These are phyloP conservation scores for Synanthedon vespiformis DNA, from an alignment of 2,888 invertebrate genomes.

Conservation along the genomic window DNA sequence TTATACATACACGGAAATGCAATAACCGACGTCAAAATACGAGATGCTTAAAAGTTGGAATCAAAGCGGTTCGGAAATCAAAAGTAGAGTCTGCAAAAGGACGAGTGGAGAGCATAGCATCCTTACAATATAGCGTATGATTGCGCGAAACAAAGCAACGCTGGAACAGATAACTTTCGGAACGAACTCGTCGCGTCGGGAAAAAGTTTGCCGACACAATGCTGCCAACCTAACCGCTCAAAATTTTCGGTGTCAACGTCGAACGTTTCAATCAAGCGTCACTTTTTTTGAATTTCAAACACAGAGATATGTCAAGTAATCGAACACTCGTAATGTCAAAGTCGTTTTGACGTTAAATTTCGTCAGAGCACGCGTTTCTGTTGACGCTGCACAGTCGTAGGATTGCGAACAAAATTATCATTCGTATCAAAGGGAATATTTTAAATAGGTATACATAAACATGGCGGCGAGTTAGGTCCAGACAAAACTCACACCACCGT, in stretches of 20 bases:
- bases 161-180: conserved; percentile 38
- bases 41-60: conserved; percentile 62
- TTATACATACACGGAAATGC: conserved; percentile 56
- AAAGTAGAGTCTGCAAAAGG: conserved; percentile 56
- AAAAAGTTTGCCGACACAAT: conserved; percentile 57
- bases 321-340: background rate
- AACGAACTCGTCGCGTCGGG: conserved; percentile 33
- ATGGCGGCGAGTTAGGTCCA: conserved; percentile 42
- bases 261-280: conserved; percentile 4
- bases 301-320: no score
- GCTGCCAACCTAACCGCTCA: conserved; percentile 11
- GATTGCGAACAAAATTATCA: conserved; percentile 62
- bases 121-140: conserved; percentile 64
- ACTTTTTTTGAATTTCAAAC: no score
- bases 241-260: conserved; percentile 4
- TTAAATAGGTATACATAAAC: conserved; percentile 63
- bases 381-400: conserved; percentile 35
- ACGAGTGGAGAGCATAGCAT: conserved; percentile 43
- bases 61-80: conserved; percentile 64
- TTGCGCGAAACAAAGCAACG: conserved; percentile 56
- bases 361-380: conserved; percentile 21
- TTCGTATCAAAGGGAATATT: conserved; percentile 70
- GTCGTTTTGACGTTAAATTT: no score
- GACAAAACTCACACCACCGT: conserved; percentile 46
- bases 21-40: conserved; percentile 58